These are phyloP conservation scores for Myrmecobius fasciatus DNA, from an alignment of 2,113 vertebrate species.

Conservation along the genomic window DNA sequence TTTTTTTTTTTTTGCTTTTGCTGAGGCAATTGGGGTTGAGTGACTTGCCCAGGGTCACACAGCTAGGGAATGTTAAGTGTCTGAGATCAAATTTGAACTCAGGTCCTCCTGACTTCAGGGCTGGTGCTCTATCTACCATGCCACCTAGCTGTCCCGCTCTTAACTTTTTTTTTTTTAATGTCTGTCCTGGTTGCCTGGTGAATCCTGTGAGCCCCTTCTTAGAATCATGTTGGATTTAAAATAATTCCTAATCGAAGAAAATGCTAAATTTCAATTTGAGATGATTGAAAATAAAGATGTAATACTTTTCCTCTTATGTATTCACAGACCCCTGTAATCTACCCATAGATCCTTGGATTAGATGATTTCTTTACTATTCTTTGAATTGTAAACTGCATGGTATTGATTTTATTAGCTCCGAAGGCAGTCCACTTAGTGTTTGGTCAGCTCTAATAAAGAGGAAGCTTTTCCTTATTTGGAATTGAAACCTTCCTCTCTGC, in stretches of 20 bases:
- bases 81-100: too few species aligned
- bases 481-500: neutral
- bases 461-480: neutral
- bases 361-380: neutral
- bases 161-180: neutral
- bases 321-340: too few species aligned
- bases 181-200: neutral
- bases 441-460: neutral
- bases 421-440: too few species aligned
- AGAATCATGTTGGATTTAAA: neutral
- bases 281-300: neutral
- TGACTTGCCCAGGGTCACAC: too few species aligned
- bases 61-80: too few species aligned
- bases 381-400: neutral
- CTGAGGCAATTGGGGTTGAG: too few species aligned
- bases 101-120: too few species aligned
- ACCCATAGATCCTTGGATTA: neutral
- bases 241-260: neutral
- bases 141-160: too few species aligned
- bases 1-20: too few species aligned
- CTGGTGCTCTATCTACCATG: too few species aligned
- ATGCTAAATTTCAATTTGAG: neutral
- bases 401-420: neutral
- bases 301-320: neutral
- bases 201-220: neutral